Conservation (phyloP, 2,888 invertebrate species). For the Spisula solida region DNA sequence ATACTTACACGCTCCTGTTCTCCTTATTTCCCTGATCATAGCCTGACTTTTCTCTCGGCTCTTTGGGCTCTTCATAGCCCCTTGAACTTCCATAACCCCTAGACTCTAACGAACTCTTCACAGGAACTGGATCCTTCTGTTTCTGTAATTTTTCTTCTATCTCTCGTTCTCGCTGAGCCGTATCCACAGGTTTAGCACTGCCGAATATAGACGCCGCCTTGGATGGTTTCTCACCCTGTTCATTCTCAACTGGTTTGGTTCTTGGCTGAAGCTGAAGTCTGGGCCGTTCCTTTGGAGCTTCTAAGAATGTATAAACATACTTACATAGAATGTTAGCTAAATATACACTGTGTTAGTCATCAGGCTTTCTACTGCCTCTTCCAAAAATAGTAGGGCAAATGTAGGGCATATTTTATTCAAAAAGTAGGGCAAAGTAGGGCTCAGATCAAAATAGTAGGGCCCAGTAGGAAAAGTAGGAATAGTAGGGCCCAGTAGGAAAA, state of each 20-base stretch:
- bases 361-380: no score
- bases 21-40: conserved; percentile 75
- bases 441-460: no score
- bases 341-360: no score
- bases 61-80: conserved; percentile 55
- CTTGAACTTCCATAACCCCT: conserved; percentile 44
- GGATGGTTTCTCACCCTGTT: conserved; percentile 40
- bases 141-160: conserved; percentile 94
- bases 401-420: no score
- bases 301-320: neutral
- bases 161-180: conserved; percentile 95
- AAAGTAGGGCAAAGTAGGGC: no score
- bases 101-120: conserved; percentile 53
- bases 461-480: no score
- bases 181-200: conserved; percentile 98
- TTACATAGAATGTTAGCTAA: neutral
- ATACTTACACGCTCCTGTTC: conserved; percentile 73
- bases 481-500: no score
- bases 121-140: conserved; percentile 51
- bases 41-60: conserved; percentile 32
- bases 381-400: no score
- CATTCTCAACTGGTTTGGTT: conserved; percentile 91
- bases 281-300: conserved; percentile 90
- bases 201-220: conserved; percentile 93
- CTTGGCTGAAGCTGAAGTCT: conserved; percentile 94